Conservation (phyloP, 2,888 invertebrate genomes). For the Mesochorus sp. region DNA sequence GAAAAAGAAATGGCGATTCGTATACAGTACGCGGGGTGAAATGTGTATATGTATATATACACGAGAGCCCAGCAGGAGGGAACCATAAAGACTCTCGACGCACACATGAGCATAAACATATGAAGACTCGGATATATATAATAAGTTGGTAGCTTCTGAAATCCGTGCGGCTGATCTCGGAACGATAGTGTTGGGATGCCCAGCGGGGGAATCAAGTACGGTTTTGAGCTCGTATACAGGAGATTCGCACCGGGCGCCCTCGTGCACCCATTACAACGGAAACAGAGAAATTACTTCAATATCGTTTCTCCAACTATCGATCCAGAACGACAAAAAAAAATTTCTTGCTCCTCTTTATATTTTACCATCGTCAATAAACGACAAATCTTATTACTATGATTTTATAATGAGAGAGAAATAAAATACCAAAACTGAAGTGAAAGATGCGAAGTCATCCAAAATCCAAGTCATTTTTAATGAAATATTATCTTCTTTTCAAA, state of each 20-base stretch:
- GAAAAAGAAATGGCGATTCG: background rate
- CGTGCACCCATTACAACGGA: too few species aligned
- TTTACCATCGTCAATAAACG: too few species aligned
- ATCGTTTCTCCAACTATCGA: too few species aligned
- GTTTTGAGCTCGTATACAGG: too few species aligned
- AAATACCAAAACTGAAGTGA: background rate
- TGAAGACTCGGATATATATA: conserved; percentile 75
- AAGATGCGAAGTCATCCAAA: background rate
- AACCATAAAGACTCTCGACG: conserved; percentile 75
- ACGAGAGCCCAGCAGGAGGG: conserved; percentile 74
- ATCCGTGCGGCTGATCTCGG: conserved; percentile 79
- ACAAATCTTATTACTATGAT: too few species aligned
- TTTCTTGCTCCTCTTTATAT: too few species aligned
- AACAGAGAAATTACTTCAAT: too few species aligned
- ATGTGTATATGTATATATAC: too few species aligned
- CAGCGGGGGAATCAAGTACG: conserved; percentile 70
- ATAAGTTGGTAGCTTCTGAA: conserved; percentile 80
- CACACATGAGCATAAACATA: conserved; percentile 76
- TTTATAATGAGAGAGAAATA: background rate
- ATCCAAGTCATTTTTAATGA: too few species aligned
- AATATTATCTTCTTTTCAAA: background rate
- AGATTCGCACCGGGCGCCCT: too few species aligned
- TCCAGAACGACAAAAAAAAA: background rate
- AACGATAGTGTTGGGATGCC: conserved; percentile 79
- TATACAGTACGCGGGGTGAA: background rate